Base-by-base conservation (phyloP, 1,140 invertebrate species). In the Campoletis sonorensis region DNA sequence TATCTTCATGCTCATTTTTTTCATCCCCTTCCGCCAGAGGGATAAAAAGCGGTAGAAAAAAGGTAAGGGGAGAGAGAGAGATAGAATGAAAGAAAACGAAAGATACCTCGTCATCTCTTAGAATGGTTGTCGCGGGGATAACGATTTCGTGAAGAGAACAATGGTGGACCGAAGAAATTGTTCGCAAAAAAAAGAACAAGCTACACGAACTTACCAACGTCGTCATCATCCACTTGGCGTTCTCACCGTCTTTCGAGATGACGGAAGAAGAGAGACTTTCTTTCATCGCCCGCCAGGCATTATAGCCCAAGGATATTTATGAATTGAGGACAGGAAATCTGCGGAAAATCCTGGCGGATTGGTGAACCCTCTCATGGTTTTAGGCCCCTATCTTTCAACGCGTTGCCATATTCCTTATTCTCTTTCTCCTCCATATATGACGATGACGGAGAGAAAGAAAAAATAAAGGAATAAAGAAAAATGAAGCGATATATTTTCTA, bases 251-350 rank as follows among this genome's bases (percentile, higher is more conserved):
- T 49, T 49, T 45, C 0, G 49, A 51, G 23, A 64, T 64, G n/a
- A 37, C n/a, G 23, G 23, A 54, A 51, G 72, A 61, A 61, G 82
- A 86, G 81, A 64, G 61, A 64, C 21, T 64, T 80, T 82, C 85
- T 87, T 86, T 87, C 86, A 85, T 81, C 82, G 80, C 61, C 54
- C 0, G 11, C 51, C 51, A 64, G 78, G 82, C 82, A 87, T 87
- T 87, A 87, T 84, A 84, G 84, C 86, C 79, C 40, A 40, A 64
- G 85, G 86, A 87, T 87, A 87, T 87, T 87, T 87, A 87, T 87
- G 86, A 87, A 87, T 86, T 84, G 85, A 82, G 82, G 80, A 78
- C 81, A 83, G 80, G 83, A 81, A 83, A 85, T 84, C 80, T 80
- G 73, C 79, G 82, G 81, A 86, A 77, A 87, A 87, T 87, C 86